Base-by-base conservation (phyloP, 2,113 vertebrate genomes). In the Morone saxatilis region DNA sequence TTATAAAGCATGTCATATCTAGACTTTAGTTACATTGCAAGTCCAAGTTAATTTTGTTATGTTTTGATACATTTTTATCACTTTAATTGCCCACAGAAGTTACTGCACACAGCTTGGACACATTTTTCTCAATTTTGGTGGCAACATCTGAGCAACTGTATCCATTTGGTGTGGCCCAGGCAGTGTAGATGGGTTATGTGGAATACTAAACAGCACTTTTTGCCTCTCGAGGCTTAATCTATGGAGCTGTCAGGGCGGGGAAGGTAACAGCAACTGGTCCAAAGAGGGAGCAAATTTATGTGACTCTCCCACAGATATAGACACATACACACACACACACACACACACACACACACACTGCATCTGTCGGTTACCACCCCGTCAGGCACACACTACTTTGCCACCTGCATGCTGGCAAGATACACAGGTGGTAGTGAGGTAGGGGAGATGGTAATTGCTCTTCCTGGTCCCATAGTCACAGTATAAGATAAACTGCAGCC, bases 191-290 rank as follows among this genome's bases (percentile, higher is more conserved):
- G 76, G 63, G 82, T 80, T 51, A 74, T 69, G 74, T 31, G 40
- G 77, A 91, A 89, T 80, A 88, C 86, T 84, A 87, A 91, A 84
- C 72, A 83, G 78, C 70, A 50, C 61, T 51, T 71, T 84, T 72
- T 77, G 67, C 81, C 77, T 73, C 83, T 66, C 38, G 10, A 76
- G 81, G 76, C 50, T 86, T 88, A 82, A 87, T 87, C 90, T 89
- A 76, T 83, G 71, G 88, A 88, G 88, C 87, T 89, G 89, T 88
- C 89, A 88, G 67, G 81, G 69, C 19, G 65, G 68, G 43, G 57
- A 50, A 20, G 61, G 45, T 10, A 31, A 71, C 36, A 41, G 53
- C 81, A 74, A 87, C 73, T 82, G 78, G 75, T 81, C 71, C 36
- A 31, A 75, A 63, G 73, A 80, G 53, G 25, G 65, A 78, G 71